Conservation (phyloP, 2,888 invertebrate genomes). For the Tethea ocularis region DNA sequence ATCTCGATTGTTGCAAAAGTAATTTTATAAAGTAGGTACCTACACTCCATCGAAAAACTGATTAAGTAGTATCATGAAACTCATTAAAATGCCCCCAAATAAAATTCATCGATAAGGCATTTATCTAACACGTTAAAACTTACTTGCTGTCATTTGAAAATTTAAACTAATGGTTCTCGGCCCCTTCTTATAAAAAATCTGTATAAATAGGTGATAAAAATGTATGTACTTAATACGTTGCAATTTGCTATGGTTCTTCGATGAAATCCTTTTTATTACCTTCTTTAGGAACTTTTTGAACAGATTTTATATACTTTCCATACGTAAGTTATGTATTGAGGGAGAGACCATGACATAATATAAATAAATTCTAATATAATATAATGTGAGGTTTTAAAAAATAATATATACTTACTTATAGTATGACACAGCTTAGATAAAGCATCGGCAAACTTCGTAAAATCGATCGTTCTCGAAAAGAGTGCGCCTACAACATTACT, state of each 20-base stretch:
- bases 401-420: no score
- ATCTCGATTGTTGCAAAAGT: background rate
- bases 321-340: background rate
- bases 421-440: no score
- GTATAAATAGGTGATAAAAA: slow-evolving; percentile 43
- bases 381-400: no score
- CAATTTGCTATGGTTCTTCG: slow-evolving; percentile 42
- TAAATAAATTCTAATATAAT: no score
- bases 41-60: background rate
- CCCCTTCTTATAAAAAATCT: slow-evolving; percentile 37
- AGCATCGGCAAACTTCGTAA: no score
- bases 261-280: slow-evolving; percentile 28
- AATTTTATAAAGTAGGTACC: background rate
- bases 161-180: slow-evolving; percentile 55
- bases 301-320: background rate
- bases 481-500: no score
- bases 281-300: slow-evolving; percentile 9
- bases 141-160: slow-evolving; percentile 45
- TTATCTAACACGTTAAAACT: slow-evolving; percentile 17
- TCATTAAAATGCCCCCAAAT: slow-evolving; percentile 2
- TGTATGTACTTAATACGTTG: slow-evolving; percentile 46
- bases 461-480: no score
- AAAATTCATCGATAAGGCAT: slow-evolving; percentile 4
- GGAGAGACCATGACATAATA: no score
- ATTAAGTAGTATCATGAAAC: background rate